Conservation (phyloP, 2,113 vertebrate genomes). For the Dipodomys merriami region DNA sequence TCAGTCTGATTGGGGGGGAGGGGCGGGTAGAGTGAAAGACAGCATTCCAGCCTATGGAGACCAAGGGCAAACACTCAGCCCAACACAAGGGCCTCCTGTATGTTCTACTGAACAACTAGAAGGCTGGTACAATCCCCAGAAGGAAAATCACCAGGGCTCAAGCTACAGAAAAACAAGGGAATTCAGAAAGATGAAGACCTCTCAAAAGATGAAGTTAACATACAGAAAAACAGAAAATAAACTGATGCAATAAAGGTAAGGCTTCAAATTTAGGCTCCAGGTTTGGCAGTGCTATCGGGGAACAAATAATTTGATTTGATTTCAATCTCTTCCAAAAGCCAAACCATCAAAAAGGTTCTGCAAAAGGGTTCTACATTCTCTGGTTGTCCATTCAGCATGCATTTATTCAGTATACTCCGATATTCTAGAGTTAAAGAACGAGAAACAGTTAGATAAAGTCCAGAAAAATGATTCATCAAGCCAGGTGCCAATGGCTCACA, state of each 20-base stretch:
- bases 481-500: too few relatives aligned
- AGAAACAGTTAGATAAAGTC: neutral
- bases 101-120: neutral
- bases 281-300: neutral
- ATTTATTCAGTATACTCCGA: neutral
- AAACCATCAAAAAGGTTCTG: neutral
- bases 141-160: neutral
- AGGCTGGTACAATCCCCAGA: neutral
- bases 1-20: neutral
- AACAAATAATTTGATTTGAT: neutral
- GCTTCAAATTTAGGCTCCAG: neutral
- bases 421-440: neutral
- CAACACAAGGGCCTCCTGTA: neutral
- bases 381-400: neutral
- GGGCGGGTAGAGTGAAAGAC: neutral
- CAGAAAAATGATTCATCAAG: neutral
- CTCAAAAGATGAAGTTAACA: neutral
- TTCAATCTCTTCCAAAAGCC: neutral
- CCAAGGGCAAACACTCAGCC: neutral
- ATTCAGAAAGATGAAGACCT: conserved; percentile 24
- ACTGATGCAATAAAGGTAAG: neutral
- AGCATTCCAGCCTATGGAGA: neutral
- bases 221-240: neutral
- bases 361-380: neutral
- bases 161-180: neutral